phyloP scores from a whole-genome alignment of 92 coral and sea anemone genomes.

The Siderastrea siderea region DNA sequence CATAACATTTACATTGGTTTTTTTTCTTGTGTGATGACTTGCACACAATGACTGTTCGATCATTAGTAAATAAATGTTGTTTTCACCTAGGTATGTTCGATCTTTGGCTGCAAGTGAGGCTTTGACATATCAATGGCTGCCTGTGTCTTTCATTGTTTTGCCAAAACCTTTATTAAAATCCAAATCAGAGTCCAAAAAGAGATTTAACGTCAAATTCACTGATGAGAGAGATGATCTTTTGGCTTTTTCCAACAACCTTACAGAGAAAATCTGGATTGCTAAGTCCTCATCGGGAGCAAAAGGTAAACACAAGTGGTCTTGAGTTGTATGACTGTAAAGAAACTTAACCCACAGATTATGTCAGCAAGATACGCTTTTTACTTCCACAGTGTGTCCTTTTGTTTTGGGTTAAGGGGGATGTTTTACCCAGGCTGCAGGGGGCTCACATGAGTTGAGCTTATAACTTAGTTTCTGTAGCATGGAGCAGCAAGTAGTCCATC shows the following conservation, averaged over 20 bases:
- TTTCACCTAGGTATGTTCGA: slow-evolving; percentile 59
- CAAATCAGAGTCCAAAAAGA: slow-evolving; percentile 26
- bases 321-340: too few relatives aligned
- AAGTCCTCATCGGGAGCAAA: slow-evolving; percentile 88
- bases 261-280: slow-evolving; percentile 79
- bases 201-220: slow-evolving; percentile 21
- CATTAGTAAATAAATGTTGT: too few relatives aligned
- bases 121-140: slow-evolving; percentile 71
- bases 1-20: too few relatives aligned
- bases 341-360: too few relatives aligned
- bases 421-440: too few relatives aligned
- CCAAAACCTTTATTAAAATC: slow-evolving; percentile 38
- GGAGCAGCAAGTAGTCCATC: too few relatives aligned
- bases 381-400: too few relatives aligned
- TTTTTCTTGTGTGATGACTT: too few relatives aligned
- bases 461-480: too few relatives aligned
- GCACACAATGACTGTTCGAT: background rate
- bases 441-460: too few relatives aligned
- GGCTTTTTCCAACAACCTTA: slow-evolving; percentile 29
- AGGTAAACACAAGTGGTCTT: slow-evolving; percentile 41
- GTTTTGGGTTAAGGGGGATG: too few relatives aligned
- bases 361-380: too few relatives aligned
- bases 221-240: slow-evolving; percentile 78
- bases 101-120: slow-evolving; percentile 58
- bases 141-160: slow-evolving; percentile 71